Percentiles rank a stretch among this genome's conserved stretches.
phyloP scores from a whole-genome alignment of 92 coral and sea anemone genomes.

The Phymanthus crucifer region DNA sequence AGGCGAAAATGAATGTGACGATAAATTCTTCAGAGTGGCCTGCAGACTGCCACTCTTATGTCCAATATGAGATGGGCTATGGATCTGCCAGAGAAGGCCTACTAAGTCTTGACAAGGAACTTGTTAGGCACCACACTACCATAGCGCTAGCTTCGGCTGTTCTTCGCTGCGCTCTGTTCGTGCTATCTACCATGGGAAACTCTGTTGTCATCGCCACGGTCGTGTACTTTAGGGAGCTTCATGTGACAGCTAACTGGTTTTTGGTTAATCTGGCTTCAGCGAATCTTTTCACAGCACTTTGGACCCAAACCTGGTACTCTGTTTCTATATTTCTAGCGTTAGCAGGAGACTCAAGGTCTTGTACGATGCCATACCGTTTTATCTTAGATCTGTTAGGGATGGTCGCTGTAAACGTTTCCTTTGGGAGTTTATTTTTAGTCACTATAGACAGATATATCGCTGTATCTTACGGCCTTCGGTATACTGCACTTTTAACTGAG shows the following conservation, averaged over 20 bases:
- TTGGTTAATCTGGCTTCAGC: constrained; percentile 9
- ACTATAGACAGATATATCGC: background rate
- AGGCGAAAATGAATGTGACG: background rate
- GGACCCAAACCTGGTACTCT: background rate
- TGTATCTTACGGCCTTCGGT: background rate
- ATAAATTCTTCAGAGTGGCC: background rate
- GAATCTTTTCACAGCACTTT: background rate
- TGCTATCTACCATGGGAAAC: background rate
- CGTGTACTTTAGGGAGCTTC: background rate
- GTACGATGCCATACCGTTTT: background rate
- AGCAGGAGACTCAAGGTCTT: background rate
- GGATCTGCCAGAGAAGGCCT: background rate
- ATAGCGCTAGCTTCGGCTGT: background rate
- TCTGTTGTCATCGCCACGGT: background rate
- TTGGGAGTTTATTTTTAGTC: background rate
- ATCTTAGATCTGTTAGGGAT: background rate
- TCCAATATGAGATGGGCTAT: background rate
- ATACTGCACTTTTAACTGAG: background rate
- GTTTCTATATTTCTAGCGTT: background rate
- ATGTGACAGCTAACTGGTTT: constrained; percentile 8
- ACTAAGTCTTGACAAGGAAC: background rate
- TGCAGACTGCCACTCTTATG: background rate
- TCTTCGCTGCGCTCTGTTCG: background rate
- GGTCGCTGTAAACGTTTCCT: background rate
- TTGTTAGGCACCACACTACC: background rate